Evolutionary conservation across 2,113 vertebrate genomes (phyloP).

Genomic region (Pitta sordida): DNA sequence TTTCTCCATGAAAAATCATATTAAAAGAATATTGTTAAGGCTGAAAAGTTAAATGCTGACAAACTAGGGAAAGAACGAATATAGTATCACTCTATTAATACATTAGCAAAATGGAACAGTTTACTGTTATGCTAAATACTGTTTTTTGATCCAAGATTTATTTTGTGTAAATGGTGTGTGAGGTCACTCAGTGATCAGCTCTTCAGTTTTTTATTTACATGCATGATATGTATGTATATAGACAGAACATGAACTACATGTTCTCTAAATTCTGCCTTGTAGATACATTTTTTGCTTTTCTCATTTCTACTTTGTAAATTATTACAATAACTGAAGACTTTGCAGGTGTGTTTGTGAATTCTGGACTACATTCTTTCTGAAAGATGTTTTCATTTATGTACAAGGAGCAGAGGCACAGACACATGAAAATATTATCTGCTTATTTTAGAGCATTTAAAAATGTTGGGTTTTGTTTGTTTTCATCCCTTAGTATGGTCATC

Average conservation of each 20-base stretch:
- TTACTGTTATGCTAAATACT: not conserved
- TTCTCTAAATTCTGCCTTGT: not conserved
- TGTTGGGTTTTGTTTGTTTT: not conserved
- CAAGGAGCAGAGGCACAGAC: not conserved
- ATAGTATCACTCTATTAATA: fast-evolving
- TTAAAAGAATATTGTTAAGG: not conserved
- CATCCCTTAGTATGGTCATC: not conserved
- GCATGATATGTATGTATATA: too few relatives aligned
- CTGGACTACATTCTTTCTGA: not conserved
- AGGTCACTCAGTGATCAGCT: not conserved
- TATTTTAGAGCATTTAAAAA: not conserved
- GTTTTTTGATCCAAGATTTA: not conserved
- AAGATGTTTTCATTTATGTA: not conserved
- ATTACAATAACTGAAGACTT: not conserved
- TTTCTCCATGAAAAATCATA: not conserved
- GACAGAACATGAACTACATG: not conserved
- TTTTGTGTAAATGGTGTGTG: not conserved
- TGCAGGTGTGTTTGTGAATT: not conserved
- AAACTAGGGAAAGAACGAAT: not conserved
- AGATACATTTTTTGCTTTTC: not conserved
- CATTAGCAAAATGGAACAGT: not conserved
- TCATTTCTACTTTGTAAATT: not conserved
- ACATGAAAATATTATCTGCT: not conserved
- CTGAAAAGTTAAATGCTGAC: not conserved
- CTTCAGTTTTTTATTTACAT: not conserved